Conservation (phyloP, 2,797 vertebrate genomes). For the Gallirallus australis region DNA sequence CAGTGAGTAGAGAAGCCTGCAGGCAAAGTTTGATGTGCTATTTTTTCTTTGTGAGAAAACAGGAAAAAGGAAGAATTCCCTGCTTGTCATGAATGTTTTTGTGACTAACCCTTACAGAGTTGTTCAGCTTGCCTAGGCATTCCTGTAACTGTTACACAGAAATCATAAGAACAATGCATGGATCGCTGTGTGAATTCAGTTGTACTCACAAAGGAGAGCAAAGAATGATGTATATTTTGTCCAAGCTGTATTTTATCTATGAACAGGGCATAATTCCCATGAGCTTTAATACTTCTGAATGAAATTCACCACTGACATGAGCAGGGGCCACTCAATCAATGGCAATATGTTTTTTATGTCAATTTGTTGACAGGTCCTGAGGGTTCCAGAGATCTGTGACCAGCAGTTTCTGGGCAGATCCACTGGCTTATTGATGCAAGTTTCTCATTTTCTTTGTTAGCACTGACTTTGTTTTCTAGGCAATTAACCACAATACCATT, state of each 20-base stretch:
- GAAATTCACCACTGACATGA: not conserved
- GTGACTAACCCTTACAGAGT: not conserved
- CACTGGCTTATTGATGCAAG: not conserved
- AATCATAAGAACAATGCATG: not conserved
- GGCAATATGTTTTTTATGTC: not conserved
- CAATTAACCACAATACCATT: slow-evolving; percentile 57
- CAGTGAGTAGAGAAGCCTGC: not conserved
- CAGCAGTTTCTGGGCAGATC: not conserved
- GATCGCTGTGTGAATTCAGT: not conserved
- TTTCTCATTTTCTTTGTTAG: not conserved
- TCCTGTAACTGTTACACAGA: not conserved
- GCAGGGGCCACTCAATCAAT: not conserved
- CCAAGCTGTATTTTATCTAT: not conserved
- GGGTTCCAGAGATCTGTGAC: not conserved
- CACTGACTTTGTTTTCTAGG: slow-evolving; percentile 56
- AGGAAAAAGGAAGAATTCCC: not conserved
- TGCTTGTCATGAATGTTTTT: not conserved
- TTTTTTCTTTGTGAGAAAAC: not conserved
- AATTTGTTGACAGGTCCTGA: not conserved
- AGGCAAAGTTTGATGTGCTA: not conserved
- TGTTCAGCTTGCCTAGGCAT: not conserved
- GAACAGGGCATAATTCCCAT: not conserved
- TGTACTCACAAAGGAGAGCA: not conserved
- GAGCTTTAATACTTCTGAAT: not conserved
- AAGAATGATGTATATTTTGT: not conserved